phyloP scores from a whole-genome alignment of 2,888 invertebrate species.

The Mimas tiliae region DNA sequence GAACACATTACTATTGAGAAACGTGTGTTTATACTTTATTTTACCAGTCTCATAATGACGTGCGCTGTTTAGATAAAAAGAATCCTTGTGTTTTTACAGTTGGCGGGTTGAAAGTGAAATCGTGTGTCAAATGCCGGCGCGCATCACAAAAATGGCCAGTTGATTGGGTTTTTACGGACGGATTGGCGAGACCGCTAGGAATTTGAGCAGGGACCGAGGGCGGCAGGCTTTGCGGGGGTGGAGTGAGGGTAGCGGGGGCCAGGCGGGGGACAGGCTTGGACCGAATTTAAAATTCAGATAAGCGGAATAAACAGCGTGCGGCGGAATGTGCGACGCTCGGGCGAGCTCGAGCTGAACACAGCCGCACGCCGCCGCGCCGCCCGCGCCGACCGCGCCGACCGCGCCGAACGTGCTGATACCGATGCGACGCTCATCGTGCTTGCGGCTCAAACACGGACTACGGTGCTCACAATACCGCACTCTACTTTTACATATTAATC shows the following conservation, averaged over 20 bases:
- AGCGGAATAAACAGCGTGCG: conserved; percentile 72
- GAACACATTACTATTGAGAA: no score
- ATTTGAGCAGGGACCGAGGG: conserved; percentile 42
- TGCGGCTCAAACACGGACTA: not conserved
- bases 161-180: conserved; percentile 77
- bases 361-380: not conserved
- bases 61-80: conserved; percentile 12
- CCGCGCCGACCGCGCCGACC: not conserved
- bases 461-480: not conserved
- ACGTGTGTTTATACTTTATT: no score
- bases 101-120: conserved; percentile 57
- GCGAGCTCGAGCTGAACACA: conserved; percentile 4
- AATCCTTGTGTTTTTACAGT: conserved; percentile 38
- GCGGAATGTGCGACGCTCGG: conserved; percentile 48
- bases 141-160: conserved; percentile 65
- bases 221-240: conserved; percentile 27
- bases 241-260: conserved; percentile 24
- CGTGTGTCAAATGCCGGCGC: conserved; percentile 67
- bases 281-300: conserved; percentile 80
- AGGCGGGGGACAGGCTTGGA: conserved; percentile 36
- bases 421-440: not conserved
- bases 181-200: conserved; percentile 72
- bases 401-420: no score
- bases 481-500: no score
- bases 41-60: not conserved